Conservation (phyloP, 2,797 vertebrate species). For the Sebastes jordani region DNA sequence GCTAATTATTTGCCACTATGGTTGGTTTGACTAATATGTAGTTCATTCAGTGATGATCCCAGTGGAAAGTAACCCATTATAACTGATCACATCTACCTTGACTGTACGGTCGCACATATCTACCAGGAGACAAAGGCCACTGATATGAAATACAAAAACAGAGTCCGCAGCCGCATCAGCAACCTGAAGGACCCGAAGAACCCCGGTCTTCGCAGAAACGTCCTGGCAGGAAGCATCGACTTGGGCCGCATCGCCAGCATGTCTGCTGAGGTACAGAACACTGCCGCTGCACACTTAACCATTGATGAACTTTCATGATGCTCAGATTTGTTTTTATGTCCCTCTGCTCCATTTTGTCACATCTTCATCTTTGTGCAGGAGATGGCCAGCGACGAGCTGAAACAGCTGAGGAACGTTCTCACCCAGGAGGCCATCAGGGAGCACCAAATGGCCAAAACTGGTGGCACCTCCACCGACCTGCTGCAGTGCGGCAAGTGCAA, state of each 20-base stretch:
- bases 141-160: constrained; percentile 98
- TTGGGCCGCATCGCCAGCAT: constrained; percentile 90
- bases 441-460: constrained; percentile 98
- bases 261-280: constrained; percentile 89
- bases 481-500: constrained; percentile 96
- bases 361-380: constrained; percentile 78
- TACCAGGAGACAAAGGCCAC: constrained; percentile 94
- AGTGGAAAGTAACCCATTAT: not conserved
- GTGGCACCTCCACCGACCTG: constrained; percentile 92
- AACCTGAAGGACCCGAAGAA: constrained; percentile 98
- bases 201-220: constrained; percentile 90
- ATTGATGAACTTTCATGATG: not conserved
- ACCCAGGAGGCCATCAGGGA: constrained; percentile 98
- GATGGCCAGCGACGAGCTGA: constrained; percentile 98
- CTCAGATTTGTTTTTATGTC: not conserved
- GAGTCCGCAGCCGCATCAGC: constrained; percentile 96
- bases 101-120: constrained; percentile 86
- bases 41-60: not conserved
- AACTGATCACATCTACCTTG: constrained; percentile 55
- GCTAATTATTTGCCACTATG: not conserved
- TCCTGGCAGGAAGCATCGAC: constrained; percentile 89
- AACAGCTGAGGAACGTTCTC: constrained; percentile 90
- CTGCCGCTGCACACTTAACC: not conserved
- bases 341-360: not conserved
- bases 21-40: not conserved